A percentile compares a stretch with the other conserved stretches of the same genome.
These are phyloP conservation scores for Bagarius yarrelli DNA, from an alignment of 2,113 vertebrate species.

Conservation along the genomic window DNA sequence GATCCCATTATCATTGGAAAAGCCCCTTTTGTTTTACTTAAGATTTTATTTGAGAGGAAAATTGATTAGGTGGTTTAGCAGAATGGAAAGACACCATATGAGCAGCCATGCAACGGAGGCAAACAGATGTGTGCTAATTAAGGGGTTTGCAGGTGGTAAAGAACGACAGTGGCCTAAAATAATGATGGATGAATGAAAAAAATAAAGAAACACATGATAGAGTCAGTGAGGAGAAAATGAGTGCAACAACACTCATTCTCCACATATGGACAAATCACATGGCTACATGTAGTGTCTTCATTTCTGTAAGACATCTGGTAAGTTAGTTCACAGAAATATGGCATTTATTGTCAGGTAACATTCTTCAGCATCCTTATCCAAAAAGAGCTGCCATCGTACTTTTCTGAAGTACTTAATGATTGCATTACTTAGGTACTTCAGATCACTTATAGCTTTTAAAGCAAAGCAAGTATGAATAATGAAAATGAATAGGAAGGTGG, in stretches of 20 bases:
- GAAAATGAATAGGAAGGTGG: background rate
- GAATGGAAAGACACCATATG: constrained; percentile 29
- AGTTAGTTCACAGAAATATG: constrained; percentile 40
- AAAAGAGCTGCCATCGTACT: background rate
- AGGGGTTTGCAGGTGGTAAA: constrained; percentile 75
- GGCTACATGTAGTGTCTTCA: constrained; percentile 33
- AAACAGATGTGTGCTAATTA: constrained; percentile 75
- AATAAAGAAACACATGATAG: background rate
- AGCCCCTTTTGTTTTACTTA: constrained; percentile 33
- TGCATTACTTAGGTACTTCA: background rate
- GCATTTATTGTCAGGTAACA: constrained; percentile 30
- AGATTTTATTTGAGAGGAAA: constrained; percentile 35
- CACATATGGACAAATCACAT: constrained; percentile 43
- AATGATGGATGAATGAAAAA: constrained; percentile 55
- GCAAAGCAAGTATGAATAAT: background rate
- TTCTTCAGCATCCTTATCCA: background rate
- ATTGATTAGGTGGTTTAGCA: constrained; percentile 34
- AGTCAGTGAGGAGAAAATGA: constrained; percentile 14
- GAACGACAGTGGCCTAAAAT: constrained; percentile 64
- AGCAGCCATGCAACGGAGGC: constrained; percentile 33
- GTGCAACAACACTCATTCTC: constrained; percentile 11
- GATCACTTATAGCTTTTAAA: constrained; percentile 1
- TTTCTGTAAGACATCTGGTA: constrained; percentile 46
- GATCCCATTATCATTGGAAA: constrained; percentile 32
- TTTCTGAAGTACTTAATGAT: background rate